phyloP scores from a whole-genome alignment of 2,797 vertebrate species.

The Craterocephalus amniculus region DNA sequence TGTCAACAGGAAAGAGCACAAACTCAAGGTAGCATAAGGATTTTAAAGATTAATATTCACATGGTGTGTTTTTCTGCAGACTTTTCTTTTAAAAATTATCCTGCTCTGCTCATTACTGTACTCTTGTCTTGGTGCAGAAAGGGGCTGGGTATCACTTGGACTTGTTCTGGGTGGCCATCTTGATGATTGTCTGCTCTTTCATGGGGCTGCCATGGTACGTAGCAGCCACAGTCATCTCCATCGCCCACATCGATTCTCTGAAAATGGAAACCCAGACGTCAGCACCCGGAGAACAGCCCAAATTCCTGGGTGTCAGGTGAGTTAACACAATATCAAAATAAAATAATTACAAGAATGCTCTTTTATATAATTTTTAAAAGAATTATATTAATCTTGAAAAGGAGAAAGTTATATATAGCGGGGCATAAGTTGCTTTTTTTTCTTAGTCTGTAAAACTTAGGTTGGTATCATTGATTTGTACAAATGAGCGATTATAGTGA shows the following conservation, averaged over 20 bases:
- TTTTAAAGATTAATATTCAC: background rate
- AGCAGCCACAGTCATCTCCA: constrained; percentile 98
- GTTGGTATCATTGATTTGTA: background rate
- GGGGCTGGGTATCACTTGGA: constrained; percentile 98
- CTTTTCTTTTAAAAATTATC: background rate
- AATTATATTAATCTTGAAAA: background rate
- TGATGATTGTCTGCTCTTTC: constrained; percentile 95
- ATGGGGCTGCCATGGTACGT: constrained; percentile 98
- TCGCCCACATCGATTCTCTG: constrained; percentile 97
- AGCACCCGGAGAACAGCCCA: constrained; percentile 95
- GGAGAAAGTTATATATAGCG: background rate
- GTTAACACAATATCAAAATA: background rate
- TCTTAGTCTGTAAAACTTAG: background rate
- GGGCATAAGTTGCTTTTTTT: background rate
- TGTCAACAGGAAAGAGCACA: constrained; percentile 98
- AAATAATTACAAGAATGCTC: background rate
- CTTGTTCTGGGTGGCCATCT: constrained; percentile 95
- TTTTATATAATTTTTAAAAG: background rate
- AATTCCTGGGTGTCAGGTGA: constrained; percentile 97
- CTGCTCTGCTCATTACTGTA: background rate
- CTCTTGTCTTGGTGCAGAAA: constrained; percentile 84
- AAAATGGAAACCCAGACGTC: constrained; percentile 99
- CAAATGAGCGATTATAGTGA: constrained; percentile 7
- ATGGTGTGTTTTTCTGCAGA: background rate
- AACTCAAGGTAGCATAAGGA: constrained; percentile 88